Percentiles rank a stretch among this genome's conserved stretches.
Conservation (phyloP, 2,113 vertebrate genomes). For the Caranx melampygus region DNA sequence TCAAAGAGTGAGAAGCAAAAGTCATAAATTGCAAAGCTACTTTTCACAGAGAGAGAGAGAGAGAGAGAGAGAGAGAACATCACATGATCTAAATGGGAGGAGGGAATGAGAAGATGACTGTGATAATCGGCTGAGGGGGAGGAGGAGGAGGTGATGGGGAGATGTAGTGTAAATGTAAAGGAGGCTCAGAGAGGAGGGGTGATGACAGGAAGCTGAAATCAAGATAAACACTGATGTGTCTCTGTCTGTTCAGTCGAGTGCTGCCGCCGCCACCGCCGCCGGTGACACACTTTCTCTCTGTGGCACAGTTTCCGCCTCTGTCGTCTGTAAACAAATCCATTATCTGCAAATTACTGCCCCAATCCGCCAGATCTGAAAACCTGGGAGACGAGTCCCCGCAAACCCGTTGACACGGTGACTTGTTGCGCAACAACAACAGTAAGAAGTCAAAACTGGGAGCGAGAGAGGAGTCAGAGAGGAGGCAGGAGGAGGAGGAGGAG, state of each 20-base stretch:
- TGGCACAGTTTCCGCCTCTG: slow-evolving; percentile 26
- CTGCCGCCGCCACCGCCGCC: neutral
- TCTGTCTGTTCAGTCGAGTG: slow-evolving; percentile 3
- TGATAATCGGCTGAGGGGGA: slow-evolving; percentile 6
- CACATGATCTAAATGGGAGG: slow-evolving; percentile 18
- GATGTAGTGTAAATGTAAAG: neutral
- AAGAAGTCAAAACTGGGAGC: slow-evolving; percentile 57
- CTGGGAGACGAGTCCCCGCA: neutral
- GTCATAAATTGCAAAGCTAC: slow-evolving; percentile 3
- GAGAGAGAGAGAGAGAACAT: neutral
- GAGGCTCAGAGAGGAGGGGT: neutral
- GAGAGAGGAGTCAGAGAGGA: neutral
- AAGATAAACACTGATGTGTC: slow-evolving; percentile 10
- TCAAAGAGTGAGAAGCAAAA: slow-evolving; percentile 43
- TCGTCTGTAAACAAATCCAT: slow-evolving; percentile 32
- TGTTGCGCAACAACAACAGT: slow-evolving; percentile 55
- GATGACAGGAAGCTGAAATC: slow-evolving; percentile 5
- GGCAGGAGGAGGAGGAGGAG: too few species aligned
- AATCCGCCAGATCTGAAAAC: neutral
- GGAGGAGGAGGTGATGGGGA: neutral
- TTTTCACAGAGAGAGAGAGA: neutral
- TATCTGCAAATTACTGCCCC: neutral
- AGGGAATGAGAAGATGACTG: neutral
- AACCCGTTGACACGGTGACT: slow-evolving; percentile 16
- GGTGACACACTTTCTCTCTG: slow-evolving; percentile 56